These are phyloP conservation scores for Halcyon chelicuti DNA, from an alignment of 2,797 vertebrate species.

Conservation along the genomic window DNA sequence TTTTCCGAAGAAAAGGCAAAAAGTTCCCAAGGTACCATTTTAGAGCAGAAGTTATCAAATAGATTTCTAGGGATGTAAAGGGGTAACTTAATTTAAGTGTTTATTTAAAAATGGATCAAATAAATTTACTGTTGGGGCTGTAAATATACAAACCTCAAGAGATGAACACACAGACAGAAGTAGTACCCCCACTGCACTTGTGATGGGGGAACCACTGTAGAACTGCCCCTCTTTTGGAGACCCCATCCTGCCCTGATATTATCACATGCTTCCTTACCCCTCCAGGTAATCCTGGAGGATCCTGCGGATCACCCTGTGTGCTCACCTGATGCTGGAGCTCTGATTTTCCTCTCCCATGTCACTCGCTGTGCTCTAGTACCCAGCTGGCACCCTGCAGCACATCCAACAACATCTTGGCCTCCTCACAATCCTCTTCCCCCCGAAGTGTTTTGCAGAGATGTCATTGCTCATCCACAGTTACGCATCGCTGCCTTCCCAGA, in stretches of 20 bases:
- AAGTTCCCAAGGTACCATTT: background rate
- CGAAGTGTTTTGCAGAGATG: background rate
- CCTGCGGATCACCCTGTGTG: accelerated
- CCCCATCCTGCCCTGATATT: background rate
- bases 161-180: background rate
- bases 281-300: background rate
- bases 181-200: accelerated
- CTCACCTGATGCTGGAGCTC: background rate
- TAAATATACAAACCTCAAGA: background rate
- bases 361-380: background rate
- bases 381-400: background rate
- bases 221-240: accelerated
- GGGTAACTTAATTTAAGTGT: background rate
- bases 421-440: background rate
- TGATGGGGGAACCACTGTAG: background rate
- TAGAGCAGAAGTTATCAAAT: background rate
- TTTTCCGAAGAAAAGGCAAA: background rate
- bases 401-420: background rate
- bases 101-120: conserved; percentile 7
- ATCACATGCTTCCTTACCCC: background rate
- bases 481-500: background rate
- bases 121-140: background rate
- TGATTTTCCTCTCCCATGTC: background rate
- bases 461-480: background rate
- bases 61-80: background rate